Evolutionary conservation across 1,140 invertebrate species (phyloP).

Genomic region (Adoxophyes honmai): DNA sequence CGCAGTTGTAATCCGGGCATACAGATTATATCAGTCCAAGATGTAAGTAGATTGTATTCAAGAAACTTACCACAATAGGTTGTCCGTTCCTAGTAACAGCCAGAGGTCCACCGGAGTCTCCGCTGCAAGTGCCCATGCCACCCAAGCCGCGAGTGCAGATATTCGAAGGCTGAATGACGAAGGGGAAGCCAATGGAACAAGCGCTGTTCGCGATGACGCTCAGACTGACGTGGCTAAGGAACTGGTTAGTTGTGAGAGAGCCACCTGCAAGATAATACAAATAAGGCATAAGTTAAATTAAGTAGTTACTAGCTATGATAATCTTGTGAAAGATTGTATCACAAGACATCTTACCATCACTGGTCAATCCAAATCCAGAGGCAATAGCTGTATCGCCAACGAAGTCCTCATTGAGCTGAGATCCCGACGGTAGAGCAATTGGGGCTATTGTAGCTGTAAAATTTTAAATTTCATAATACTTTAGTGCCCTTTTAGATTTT

Average conservation of each 20-base stretch:
- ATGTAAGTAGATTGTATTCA: no score
- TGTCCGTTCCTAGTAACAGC: conserved; percentile 17
- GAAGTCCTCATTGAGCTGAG: conserved; percentile 25
- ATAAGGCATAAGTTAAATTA: no score
- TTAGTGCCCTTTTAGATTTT: no score
- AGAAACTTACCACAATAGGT: conserved; percentile 31
- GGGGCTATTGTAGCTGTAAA: conserved; percentile 29
- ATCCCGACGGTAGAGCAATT: conserved; percentile 26
- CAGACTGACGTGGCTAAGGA: conserved; percentile 28
- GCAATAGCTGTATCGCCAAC: conserved; percentile 26
- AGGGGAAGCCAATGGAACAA: conserved; percentile 24
- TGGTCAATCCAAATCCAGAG: conserved; percentile 30
- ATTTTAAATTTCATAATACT: neutral
- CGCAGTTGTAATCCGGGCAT: no score
- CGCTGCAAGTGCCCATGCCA: conserved; percentile 14
- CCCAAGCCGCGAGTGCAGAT: conserved; percentile 17
- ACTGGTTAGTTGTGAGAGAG: conserved; percentile 21
- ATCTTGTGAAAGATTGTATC: neutral
- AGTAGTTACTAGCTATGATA: neutral
- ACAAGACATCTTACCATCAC: conserved; percentile 23
- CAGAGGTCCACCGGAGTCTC: conserved; percentile 19
- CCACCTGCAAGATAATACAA: conserved; percentile 20
- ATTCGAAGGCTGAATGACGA: neutral
- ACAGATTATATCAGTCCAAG: neutral
- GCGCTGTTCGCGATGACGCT: conserved; percentile 28